Evolutionary conservation across 2,888 invertebrate genomes (phyloP), one percentile per base, ranked within the genome.

Genomic region (Tetrapedia diversipes): DNA sequence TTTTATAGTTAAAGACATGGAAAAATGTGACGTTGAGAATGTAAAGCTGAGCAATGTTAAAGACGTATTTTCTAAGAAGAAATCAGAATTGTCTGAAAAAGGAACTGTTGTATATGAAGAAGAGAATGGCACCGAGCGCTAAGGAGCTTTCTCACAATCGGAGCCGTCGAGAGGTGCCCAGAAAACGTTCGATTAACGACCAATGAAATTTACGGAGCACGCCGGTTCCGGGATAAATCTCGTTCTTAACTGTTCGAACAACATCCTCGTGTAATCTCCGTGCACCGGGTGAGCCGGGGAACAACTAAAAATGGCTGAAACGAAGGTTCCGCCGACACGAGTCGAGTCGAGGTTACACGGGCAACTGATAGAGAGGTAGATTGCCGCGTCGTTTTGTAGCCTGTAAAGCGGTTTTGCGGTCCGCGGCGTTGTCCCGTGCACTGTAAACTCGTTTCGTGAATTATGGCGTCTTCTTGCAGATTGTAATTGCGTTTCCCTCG

Each of bases 351-450:
- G 37, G 59, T 16, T n/a, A 59, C 59, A 45, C 19, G 47, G 49
- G 19, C 29, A 67, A 39, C 67, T 49, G 67, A 67, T 59, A 67
- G 67, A 67, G 67, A 59, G 60, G 60, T 67, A 67, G 60, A 67
- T 67, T 57, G 66, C 47, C n/a, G 16, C 16, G 60, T 67, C 59
- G 60, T 67, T 67, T 67, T 49, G 60, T 60, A 59, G 60, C 59
- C 67, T 67, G 60, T 60, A 67, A 67, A 67, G 49, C 59, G 60
- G 67, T 67, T 67, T 66, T 66, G 66, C 59, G 66, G 66, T 59
- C 66, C 56, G 57, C 19, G 8, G 29, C 66, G 60, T 67, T 67
- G 60, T 60, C 67, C 39, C 60, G 67, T 49, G 41, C 39, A 60
- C 60, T 49, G 60, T 60, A 67, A 67, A 67, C 49, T 67, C 49